These are phyloP conservation scores for Pelagia noctiluca DNA, from an alignment of 30 jellyfish, hydroid and myxozoan species.

Conservation along the genomic window DNA sequence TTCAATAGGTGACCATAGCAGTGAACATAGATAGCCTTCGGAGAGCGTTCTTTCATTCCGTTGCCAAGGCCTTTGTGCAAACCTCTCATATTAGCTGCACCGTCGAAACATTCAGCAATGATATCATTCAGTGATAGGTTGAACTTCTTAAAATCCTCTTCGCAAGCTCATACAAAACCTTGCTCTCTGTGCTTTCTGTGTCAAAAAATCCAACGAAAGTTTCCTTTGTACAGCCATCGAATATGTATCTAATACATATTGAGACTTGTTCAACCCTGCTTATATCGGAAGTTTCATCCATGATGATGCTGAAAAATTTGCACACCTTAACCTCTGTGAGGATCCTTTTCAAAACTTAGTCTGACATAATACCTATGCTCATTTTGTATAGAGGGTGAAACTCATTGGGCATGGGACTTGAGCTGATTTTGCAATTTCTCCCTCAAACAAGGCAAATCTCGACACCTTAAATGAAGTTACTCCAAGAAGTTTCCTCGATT, in stretches of 20 bases:
- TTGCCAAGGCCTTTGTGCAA: conserved; percentile 37
- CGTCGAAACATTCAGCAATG: conserved; percentile 58
- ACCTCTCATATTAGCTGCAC: conserved; percentile 38
- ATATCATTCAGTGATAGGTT: conserved; percentile 36
- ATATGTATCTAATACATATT: conserved; percentile 25
- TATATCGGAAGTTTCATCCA: conserved; percentile 55
- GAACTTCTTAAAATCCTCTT: conserved; percentile 33
- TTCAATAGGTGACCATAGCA: conserved; percentile 37
- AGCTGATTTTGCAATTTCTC: conserved; percentile 22
- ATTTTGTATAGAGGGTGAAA: conserved; percentile 13
- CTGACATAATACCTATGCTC: conserved; percentile 22
- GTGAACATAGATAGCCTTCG: conserved; percentile 32
- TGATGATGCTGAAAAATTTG: conserved; percentile 30
- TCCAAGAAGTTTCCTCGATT: conserved; percentile 35
- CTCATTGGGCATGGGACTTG: conserved; percentile 34
- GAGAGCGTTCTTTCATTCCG: conserved; percentile 44
- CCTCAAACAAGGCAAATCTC: conserved; percentile 40
- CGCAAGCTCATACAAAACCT: conserved; percentile 55
- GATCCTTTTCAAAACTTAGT: conserved; percentile 27
- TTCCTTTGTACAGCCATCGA: conserved; percentile 27
- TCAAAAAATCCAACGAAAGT: conserved; percentile 33
- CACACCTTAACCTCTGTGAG: conserved; percentile 15
- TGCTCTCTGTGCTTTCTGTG: conserved; percentile 19
- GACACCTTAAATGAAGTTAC: conserved; percentile 27
- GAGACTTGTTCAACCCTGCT: conserved; percentile 46